These are phyloP conservation scores for Aurelia aurita complex sp. Pacific DNA, from an alignment of 30 jellyfish, hydroid and myxozoan species.

Conservation along the genomic window DNA sequence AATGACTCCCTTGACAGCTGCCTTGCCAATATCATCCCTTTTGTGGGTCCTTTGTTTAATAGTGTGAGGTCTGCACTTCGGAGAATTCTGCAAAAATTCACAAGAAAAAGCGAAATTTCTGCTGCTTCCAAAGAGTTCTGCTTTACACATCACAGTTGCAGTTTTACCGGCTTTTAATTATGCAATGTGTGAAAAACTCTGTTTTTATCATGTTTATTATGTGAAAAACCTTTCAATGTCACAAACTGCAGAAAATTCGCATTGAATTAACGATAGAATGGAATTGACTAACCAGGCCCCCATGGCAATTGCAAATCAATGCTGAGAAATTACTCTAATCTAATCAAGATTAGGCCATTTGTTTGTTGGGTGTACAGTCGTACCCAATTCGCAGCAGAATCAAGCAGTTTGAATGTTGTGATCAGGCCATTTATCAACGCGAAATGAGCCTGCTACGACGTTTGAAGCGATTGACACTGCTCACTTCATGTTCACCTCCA, in stretches of 20 bases:
- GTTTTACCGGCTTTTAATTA: no score
- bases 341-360: background rate
- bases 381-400: no score
- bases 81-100: background rate
- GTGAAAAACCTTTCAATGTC: background rate
- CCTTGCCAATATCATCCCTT: no score
- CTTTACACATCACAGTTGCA: no score
- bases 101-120: background rate
- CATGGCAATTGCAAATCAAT: background rate
- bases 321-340: background rate
- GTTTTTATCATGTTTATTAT: background rate
- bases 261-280: background rate
- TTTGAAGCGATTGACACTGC: conserved; percentile 11
- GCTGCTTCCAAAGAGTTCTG: no score
- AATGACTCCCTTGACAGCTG: no score
- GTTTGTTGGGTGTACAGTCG: background rate
- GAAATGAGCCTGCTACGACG: conserved; percentile 38
- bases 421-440: background rate
- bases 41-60: no score
- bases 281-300: background rate
- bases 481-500: conserved; percentile 26
- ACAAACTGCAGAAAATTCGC: no score
- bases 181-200: no score
- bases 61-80: background rate
- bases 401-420: no score